Evolutionary conservation across 2,113 vertebrate species (phyloP), one percentile per base, ranked within the genome.

Genomic region (Butorides virescens): DNA sequence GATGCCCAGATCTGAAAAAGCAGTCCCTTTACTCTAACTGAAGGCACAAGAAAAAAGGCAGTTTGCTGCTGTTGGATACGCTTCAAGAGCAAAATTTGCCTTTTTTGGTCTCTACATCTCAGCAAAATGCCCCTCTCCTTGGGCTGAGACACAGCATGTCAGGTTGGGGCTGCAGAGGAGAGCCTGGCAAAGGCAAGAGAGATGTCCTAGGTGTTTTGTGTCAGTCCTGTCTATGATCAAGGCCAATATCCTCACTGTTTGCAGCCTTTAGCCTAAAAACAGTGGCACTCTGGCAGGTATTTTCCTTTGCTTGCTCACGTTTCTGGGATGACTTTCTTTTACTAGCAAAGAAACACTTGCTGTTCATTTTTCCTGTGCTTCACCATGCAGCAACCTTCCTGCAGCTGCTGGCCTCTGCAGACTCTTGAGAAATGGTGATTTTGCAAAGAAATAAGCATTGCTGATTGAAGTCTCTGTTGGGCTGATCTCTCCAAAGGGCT

Each of bases 261-360:
- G 68, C 63, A 77, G 63, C 63, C 74, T 39, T 30, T 34, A 73
- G 47, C 61, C 23, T 10, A 15, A n/a, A n/a, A 63, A 3, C 80
- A 73, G 12, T 0, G 1, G 8, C 66, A 9, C 7, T 73, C 53
- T 4, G 63, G 44, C 71, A 90, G 52, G 2, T 21, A 5, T 13
- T 49, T 65, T 16, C 37, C 83, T 84, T n/a, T 78, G 23, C 23
- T 46, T 53, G 30, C 50, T 49, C 39, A 52, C 72, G 2, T 14
- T 62, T 84, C 85, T 37, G 49, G 47, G 47, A 27, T 9, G 30
- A 21, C 56, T 25, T 36, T n/a, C 46, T 92, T 59, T 15, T 77
- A 46, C 53, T 39, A 90, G 30, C 29, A 82, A 55, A 90, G 52
- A 32, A 74, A 47, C 73, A 6, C 52, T 62, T 53, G 70, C 77